Base-by-base conservation (phyloP, 1,140 invertebrate species). In the Meloidogyne chitwoodi region DNA sequence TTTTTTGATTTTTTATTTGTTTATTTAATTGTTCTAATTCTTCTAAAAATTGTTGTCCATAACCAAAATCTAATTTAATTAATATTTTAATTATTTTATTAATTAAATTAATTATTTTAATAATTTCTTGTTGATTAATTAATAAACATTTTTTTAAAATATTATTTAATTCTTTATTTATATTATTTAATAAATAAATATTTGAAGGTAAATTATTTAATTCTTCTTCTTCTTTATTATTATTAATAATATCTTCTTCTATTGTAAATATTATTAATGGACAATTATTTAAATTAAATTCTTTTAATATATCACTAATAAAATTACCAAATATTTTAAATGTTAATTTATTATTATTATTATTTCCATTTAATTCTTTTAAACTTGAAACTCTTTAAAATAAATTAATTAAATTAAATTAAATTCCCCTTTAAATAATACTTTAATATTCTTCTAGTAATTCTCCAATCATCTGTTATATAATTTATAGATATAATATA, bases 401-500 rank as follows among this genome's bases (percentile, higher is more conserved):
- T n/a, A 29, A 12, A n/a, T 41, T n/a, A 74, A 76, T 14, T 56
- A 22, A 8, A 38, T 27, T 72, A 24, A 67, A 34, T 72, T 29
- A 27, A 24, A 75, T 75, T 19, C 63, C 41, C 65, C 63, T 12
- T n/a, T 26, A 74, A 11, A 19, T 22, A 0, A 27, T 29, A 81
- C 80, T 77, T 77, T 22, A 82, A 63, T 27, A 48, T 65, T 19
- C 81, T 81, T 27, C 73, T 56, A 34, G 81, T 83, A 24, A 82
- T 68, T 62, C 75, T 76, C 81, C 81, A 82, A 48, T 82, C 81
- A 31, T 82, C 83, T 2, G 81, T 82, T 22, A 82, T 76, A 66
- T 82, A 82, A 74, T 82, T 84, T 38, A 61, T 80, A 11, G 34
- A 65, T 11, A 82, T 48, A 65, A 44, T 38, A 19, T 85, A 24